These are phyloP conservation scores for Galaxea fascicularis DNA, from an alignment of 92 coral and sea anemone genomes.

Conservation along the genomic window DNA sequence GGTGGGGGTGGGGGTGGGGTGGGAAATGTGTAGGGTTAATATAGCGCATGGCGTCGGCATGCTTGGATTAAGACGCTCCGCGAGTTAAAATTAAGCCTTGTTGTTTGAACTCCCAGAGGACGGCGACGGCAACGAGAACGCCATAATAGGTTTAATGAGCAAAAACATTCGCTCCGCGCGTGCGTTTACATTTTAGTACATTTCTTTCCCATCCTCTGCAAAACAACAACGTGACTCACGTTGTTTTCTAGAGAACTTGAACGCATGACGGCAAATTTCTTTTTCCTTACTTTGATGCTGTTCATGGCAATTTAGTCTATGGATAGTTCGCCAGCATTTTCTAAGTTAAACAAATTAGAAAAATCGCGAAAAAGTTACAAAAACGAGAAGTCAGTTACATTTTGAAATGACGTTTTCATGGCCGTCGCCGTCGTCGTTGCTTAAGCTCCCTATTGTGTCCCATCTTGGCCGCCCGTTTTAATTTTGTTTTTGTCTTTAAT, in stretches of 20 bases:
- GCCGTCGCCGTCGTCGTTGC: neutral
- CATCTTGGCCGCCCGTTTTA: neutral
- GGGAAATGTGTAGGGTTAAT: neutral
- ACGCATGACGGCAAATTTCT: too few relatives aligned
- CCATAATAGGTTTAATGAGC: neutral
- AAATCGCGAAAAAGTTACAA: too few relatives aligned
- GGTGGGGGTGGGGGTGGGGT: neutral
- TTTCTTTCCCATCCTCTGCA: neutral
- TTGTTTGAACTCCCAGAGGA: neutral
- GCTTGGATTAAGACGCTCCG: neutral
- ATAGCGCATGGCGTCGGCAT: neutral
- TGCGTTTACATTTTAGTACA: too few relatives aligned
- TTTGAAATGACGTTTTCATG: too few relatives aligned
- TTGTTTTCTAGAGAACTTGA: neutral
- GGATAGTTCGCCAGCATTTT: too few relatives aligned
- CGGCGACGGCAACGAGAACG: neutral
- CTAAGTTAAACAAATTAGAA: too few relatives aligned
- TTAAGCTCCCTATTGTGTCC: neutral
- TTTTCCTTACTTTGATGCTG: too few relatives aligned
- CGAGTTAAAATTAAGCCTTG: neutral
- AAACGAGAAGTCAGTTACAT: too few relatives aligned
- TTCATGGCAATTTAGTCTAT: too few relatives aligned
- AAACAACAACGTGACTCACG: neutral
- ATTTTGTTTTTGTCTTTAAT: neutral
- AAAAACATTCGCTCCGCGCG: too few relatives aligned